Base-by-base conservation (phyloP, 2,888 invertebrate genomes). In the Gasteruption jaculator region DNA sequence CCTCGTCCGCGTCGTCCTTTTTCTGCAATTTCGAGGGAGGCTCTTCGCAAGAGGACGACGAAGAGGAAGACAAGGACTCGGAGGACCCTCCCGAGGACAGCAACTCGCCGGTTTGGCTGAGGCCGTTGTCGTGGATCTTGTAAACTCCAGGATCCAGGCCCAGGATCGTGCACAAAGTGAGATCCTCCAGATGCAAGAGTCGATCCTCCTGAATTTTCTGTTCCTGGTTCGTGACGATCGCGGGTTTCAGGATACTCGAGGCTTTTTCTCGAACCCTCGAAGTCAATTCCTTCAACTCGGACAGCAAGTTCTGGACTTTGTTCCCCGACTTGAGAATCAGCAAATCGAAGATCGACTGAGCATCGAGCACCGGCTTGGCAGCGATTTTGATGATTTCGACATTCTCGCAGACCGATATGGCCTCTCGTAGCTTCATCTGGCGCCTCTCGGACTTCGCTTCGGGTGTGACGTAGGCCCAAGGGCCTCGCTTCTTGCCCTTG, bases 381-480 rank as follows among this genome's bases (percentile, higher is more conserved):
- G 68, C 68, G 21, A 68, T 65, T 40, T 68, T 68, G 12, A 56
- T 51, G 41, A 69, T 65, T 40, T 69, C 68, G 2, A 46, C 15
- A 40, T 58, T 57, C 20, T 67, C 63, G 31, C 69, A 69, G 1
- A 63, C 66, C 1, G 68, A 63, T 11, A 69, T 65, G 0, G 68
- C 68, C 50, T 69, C 68, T 22, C 55, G 49, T 50, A 69, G 49
- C 43, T 69, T 68, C 0, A 56, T 43, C 33, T 68, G 65, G 10
- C 67, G 55, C 30, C 68, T 55, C 37, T 68, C 61, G 6, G 65
- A 61, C 39, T 70, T 68, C 3, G 68, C 61, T 46, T 64, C 63
- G 2, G 68, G 68, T 1, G 68, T 69, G 1, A 63, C 64, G 27
- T 68, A 68, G 3, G 67, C 68, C 68, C 67, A 68, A 6, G 68